Evolutionary conservation across 2,797 vertebrate species (phyloP), one percentile per base, ranked within the genome.

Genomic region (Hypotaenidia philippensis): DNA sequence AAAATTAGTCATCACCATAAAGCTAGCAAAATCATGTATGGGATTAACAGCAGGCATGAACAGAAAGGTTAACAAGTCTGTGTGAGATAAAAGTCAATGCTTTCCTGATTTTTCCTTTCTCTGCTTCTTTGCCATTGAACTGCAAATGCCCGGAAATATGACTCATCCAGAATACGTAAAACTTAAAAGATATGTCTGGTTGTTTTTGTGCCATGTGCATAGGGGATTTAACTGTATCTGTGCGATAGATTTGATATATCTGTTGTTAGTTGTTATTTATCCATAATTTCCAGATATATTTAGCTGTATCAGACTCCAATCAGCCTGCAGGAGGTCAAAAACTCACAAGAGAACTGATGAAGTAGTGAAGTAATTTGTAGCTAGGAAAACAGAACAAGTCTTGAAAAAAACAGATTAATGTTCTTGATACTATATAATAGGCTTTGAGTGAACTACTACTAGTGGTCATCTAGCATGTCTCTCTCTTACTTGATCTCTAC

Each of bases 1-100:
- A 56, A 88, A 79, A 63, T 69, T 93, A 79, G 22, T 90, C 59
- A 94, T 74, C 70, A 89, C 36, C 10, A 22, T 50, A 60, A 87
- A 87, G 23, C 45, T 64, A 90, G 63, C 5, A 87, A 94, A 90
- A 52, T 77, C 11, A 26, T 49, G 5, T 41, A 25, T 74, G 13
- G 60, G 32, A 53, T 89, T 90, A 87, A 70, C 36, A 66, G 27
- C 38, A 91, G 29, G 18, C 65, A 50, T 53, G 29, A 89, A 80
- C 0, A 0, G 57, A 83, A 81, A 89, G 4, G 9, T 50, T 87
- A 85, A 45, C 13, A 83, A 83, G 13, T 14, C 12, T 40, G 4
- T 63, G 20, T 53, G 60, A 77, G 16, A 55, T 23, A 69, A 84
- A 64, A 79, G 19, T 40, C 63, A 94, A 61, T 84, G 15, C 4